Base-by-base conservation (phyloP, 2,113 vertebrate genomes). In the Colius striatus region DNA sequence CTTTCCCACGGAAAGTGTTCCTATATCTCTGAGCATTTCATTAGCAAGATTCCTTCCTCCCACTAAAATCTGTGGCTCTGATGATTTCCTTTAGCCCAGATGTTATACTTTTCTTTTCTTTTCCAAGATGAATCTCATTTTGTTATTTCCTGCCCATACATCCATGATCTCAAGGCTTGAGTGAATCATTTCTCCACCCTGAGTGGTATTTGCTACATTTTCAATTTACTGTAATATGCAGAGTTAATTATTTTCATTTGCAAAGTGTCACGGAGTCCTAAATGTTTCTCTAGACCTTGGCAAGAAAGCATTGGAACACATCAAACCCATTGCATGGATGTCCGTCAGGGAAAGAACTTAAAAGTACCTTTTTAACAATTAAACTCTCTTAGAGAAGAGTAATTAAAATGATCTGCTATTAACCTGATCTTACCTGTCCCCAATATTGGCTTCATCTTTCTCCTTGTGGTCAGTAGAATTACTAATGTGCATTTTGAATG, bases 1-100 rank as follows among this genome's bases (percentile, higher is more conserved):
- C 57, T 74, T 91, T 38, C 29, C 65, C 68, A 60, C 68, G 80
- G 61, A 95, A 93, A 65, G 50, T 30, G 36, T 85, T 90, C 90
- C 68, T 90, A 20, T 71, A 25, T 70, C 50, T 79, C 81, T 43
- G 63, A 93, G 67, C n/a, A 60, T 95, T 96, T 90, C 79, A 94
- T 96, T 93, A 97, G 23, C 77, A 68, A 89, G 65, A 77, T 87
- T 96, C 92, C 89, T 94, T 95, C 94, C 91, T 95, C 79, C 79
- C 16, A 57, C 79, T 78, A 71, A 75, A 96, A 72, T 95, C 72
- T 72, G 60, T 95, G 53, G 45, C 70, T 95, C 72, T 95, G 75
- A 88, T 93, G 26, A 95, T 86, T 96, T 96, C 82, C 72, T 91
- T 85, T 88, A 77, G 43, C 68, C 92, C 88, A 96, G 90, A 92